Conservation (phyloP, 2,797 vertebrate species). For the Orientallactaga sibirica region DNA sequence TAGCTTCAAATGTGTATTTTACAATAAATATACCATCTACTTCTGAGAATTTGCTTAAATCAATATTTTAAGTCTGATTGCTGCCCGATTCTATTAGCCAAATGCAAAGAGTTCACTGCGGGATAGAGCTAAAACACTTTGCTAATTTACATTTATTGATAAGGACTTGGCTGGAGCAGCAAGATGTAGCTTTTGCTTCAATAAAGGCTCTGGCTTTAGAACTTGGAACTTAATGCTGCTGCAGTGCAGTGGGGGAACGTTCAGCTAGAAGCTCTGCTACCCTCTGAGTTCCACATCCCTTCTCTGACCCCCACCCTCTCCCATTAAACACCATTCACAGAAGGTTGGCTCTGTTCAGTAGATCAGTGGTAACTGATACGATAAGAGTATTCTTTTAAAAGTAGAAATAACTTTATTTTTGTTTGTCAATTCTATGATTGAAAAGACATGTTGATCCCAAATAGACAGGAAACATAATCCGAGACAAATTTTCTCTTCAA, state of each 20-base stretch:
- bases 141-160: conserved; percentile 80
- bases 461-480: too few relatives aligned
- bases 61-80: conserved; percentile 76
- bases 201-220: conserved; percentile 59
- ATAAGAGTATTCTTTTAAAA: not conserved
- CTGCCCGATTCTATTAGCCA: conserved; percentile 68
- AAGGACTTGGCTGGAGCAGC: conserved; percentile 72
- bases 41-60: conserved; percentile 82
- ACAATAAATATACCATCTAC: conserved; percentile 68
- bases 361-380: not conserved
- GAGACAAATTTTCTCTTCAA: too few relatives aligned
- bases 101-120: conserved; percentile 70
- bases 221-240: conserved; percentile 30
- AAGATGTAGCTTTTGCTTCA: conserved; percentile 57
- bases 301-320: not conserved
- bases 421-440: too few relatives aligned
- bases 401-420: too few relatives aligned
- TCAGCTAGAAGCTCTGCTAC: not conserved
- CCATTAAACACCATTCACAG: not conserved
- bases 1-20: conserved; percentile 64
- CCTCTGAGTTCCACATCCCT: not conserved
- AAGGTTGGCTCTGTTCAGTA: not conserved
- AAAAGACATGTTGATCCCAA: too few relatives aligned
- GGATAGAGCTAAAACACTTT: conserved; percentile 69
- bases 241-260: not conserved